Conservation (phyloP, 2,888 invertebrate genomes). For the Syrista parreyssii region DNA sequence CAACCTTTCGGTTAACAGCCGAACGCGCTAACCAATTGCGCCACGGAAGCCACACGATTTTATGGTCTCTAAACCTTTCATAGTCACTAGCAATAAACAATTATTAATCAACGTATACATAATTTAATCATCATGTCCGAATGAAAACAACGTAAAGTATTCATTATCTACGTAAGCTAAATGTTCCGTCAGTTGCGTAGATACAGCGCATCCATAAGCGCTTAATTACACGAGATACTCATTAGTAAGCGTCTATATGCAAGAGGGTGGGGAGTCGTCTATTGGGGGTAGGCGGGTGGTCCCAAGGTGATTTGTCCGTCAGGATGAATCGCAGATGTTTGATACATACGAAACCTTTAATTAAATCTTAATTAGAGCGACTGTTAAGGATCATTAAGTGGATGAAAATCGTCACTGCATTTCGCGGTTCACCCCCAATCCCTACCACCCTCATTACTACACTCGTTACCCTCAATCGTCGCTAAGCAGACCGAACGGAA, state of each 20-base stretch:
- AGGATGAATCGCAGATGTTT: slow-evolving; percentile 52
- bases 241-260: slow-evolving; percentile 55
- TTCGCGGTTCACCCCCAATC: not conserved
- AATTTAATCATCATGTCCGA: not conserved
- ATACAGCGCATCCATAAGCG: slow-evolving; percentile 29
- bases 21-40: slow-evolving; percentile 98
- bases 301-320: slow-evolving; percentile 54
- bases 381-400: not conserved
- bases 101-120: not conserved
- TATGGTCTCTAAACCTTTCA: not conserved
- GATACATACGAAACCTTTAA: slow-evolving; percentile 26
- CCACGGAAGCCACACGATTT: slow-evolving; percentile 76
- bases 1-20: slow-evolving; percentile 99
- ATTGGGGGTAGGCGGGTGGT: slow-evolving; percentile 49
- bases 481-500: not conserved
- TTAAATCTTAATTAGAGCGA: slow-evolving; percentile 5
- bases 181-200: slow-evolving; percentile 42
- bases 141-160: not conserved
- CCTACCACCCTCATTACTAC: not conserved
- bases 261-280: slow-evolving; percentile 47
- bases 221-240: slow-evolving; percentile 54
- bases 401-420: not conserved
- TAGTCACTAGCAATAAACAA: not conserved
- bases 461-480: not conserved
- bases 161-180: slow-evolving; percentile 25